These are phyloP conservation scores for Tupaia chinensis DNA, from an alignment of 2,113 vertebrate species.

Conservation along the genomic window DNA sequence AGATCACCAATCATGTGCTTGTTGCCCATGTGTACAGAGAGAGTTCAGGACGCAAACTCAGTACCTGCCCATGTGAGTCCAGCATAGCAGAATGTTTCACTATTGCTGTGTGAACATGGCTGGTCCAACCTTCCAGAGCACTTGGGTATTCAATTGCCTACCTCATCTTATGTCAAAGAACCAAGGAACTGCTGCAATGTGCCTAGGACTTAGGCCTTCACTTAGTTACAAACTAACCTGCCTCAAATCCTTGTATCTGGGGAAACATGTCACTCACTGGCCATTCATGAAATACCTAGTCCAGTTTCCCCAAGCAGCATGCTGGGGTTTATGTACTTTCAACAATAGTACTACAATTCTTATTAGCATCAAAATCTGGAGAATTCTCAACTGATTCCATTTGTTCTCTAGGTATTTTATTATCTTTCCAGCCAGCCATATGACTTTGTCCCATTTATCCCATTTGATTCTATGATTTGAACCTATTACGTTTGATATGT, in stretches of 20 bases:
- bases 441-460: neutral
- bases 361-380: neutral
- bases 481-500: neutral
- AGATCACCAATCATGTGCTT: no score
- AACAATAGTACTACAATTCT: neutral
- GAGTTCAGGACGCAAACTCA: no score
- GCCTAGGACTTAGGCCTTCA: neutral
- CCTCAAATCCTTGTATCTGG: neutral
- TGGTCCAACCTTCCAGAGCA: neutral
- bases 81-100: no score
- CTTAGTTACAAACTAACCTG: neutral
- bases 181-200: neutral
- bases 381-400: neutral
- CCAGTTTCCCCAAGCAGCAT: neutral
- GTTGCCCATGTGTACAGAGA: no score
- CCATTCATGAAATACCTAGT: neutral
- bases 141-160: neutral
- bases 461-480: conserved; percentile 24
- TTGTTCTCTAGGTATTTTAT: neutral
- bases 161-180: neutral
- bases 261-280: neutral
- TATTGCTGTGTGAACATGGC: no score
- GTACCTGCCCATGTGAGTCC: no score
- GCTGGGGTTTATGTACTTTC: neutral
- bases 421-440: neutral